Evolutionary conservation across 2,113 vertebrate species (phyloP), one percentile per base, ranked within the genome.

Genomic region (Cochlearius cochlearius): DNA sequence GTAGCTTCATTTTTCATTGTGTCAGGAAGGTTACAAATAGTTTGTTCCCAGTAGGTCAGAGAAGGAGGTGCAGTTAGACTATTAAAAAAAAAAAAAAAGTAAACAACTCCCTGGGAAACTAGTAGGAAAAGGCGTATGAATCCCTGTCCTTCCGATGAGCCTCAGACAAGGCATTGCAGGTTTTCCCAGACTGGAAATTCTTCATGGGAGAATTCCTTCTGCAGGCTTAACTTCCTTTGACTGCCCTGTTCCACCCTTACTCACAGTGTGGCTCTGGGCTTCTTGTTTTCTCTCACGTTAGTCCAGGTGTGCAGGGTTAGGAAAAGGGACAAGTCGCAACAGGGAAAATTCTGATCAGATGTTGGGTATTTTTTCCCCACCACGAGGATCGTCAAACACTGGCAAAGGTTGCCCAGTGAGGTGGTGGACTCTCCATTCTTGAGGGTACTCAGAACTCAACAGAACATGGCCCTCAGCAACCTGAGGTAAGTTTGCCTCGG

Each of bases 41-140:
- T 55, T 86, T 80, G 36, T 88, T 88, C 84, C 83, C 49, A 73
- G 55, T 41, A 78, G 68, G 91, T 95, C 94, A 94, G 72, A 90
- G 82, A 62, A 95, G 59, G 38, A 90, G 76, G 55, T 67, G 23
- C 36, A 86, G 27, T 32, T 90, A 27, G 20, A 53, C 69, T 68
- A 77, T 12, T 63, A 15, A 55, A 60, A 63, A 59, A 73, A 52
- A 52, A 60, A 55, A n/a, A 63, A 74, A 73, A 63, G 41, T 38
- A 93, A 94, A 89, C 30, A 94, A 25, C 16, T 84, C 47, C 47
- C 71, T 94, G 96, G 81, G 92, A 97, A 97, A 81, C 26, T 45
- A 32, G 56, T 30, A 73, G 49, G 17, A 83, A 45, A 87, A 90
- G 15, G 18, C 29, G 7, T 27, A 82, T 26, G 36, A 88, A 88